Conservation (phyloP, 2,797 vertebrate species). For the Limnodromus scolopaceus region DNA sequence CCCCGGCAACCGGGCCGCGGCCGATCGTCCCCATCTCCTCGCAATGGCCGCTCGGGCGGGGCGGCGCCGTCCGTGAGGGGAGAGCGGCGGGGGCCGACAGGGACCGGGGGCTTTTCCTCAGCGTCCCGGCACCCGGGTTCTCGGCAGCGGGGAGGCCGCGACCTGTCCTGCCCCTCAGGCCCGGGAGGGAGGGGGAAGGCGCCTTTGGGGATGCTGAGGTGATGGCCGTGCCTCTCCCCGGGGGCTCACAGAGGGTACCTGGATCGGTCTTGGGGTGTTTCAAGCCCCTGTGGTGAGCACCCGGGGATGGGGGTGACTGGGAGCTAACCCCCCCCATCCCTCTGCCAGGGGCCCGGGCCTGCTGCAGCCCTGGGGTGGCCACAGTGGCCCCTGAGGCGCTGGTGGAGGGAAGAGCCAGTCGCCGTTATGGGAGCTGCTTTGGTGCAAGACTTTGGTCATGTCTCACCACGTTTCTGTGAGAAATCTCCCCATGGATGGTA, state of each 20-base stretch:
- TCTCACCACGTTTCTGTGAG: rapidly evolving
- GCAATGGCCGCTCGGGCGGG: not conserved
- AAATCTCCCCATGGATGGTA: rapidly evolving
- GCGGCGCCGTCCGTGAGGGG: not conserved
- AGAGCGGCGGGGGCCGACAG: no score
- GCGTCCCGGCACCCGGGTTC: no score
- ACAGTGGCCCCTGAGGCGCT: not conserved
- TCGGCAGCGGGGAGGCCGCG: not conserved
- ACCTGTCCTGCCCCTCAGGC: not conserved
- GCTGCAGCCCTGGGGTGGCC: not conserved
- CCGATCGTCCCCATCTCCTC: rapidly evolving
- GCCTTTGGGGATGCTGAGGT: not conserved
- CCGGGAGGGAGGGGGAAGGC: no score
- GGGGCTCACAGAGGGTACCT: not conserved
- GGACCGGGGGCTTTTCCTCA: not conserved
- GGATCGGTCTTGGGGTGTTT: not conserved
- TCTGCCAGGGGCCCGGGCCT: not conserved
- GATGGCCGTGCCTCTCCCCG: not conserved
- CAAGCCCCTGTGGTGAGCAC: no score
- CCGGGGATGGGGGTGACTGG: not conserved
- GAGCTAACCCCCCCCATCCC: rapidly evolving
- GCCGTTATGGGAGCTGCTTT: rapidly evolving
- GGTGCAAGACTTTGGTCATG: rapidly evolving
- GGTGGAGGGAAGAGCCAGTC: no score
- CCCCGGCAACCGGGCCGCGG: not conserved